A percentile compares a stretch with the other conserved stretches of the same genome.
phyloP scores from a whole-genome alignment of 2,113 vertebrate species.

The Galbula dea region DNA sequence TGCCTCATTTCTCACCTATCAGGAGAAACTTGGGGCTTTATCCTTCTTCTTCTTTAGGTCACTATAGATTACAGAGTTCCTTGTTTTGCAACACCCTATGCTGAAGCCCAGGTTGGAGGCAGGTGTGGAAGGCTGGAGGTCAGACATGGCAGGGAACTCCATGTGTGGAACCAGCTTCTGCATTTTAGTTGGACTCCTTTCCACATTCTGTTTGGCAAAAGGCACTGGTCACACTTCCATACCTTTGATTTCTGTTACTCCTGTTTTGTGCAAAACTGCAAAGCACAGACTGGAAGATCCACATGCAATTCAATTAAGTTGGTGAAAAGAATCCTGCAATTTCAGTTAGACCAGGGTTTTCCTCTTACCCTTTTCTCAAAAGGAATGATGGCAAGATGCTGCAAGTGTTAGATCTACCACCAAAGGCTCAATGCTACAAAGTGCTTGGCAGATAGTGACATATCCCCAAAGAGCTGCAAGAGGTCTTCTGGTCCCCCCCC shows the following conservation, averaged over 20 bases:
- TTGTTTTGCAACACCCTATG: not conserved
- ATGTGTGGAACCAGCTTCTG: not conserved
- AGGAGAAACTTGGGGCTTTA: not conserved
- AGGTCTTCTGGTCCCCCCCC: not conserved
- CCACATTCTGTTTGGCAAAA: not conserved
- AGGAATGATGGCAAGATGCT: not conserved
- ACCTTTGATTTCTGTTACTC: not conserved
- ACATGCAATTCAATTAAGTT: not conserved
- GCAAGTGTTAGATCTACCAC: not conserved
- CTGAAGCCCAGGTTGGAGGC: not conserved
- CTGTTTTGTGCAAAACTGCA: not conserved
- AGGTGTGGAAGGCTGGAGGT: no score
- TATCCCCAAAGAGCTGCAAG: not conserved
- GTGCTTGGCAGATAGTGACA: not conserved
- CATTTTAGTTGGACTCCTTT: accelerated
- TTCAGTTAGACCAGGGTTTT: not conserved
- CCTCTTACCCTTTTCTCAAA: not conserved
- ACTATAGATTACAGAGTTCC: not conserved
- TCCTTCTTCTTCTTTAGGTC: not conserved
- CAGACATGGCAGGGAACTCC: not conserved
- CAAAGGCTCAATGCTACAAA: not conserved
- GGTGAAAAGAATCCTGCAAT: not conserved
- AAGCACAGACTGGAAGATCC: not conserved
- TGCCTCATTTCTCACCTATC: not conserved
- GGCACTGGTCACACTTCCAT: not conserved